These are phyloP conservation scores for Equus quagga DNA, from an alignment of 2,113 vertebrate genomes.

Conservation along the genomic window DNA sequence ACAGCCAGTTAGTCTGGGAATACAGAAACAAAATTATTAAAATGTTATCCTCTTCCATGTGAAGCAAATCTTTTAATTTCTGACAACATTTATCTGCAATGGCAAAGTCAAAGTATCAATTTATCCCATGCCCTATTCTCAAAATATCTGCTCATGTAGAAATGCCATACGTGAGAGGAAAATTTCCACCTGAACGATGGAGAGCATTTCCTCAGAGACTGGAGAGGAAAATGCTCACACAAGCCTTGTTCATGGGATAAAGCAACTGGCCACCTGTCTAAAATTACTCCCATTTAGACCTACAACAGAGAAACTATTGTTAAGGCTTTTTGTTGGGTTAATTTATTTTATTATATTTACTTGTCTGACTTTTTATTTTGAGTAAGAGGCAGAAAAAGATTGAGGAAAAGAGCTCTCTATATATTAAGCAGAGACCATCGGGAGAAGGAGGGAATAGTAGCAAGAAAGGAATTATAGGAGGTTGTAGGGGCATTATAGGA, in stretches of 20 bases:
- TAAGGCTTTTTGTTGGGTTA: background rate
- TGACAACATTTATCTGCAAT: background rate
- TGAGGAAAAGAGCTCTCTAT: background rate
- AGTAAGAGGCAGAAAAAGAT: background rate
- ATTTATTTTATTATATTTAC: background rate
- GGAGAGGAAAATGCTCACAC: background rate
- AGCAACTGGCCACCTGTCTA: background rate
- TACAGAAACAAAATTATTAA: background rate
- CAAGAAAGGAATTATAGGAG: background rate
- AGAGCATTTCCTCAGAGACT: background rate
- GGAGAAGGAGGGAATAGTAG: background rate
- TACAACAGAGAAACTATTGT: background rate
- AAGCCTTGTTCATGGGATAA: background rate
- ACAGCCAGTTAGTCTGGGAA: background rate
- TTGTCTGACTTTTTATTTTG: background rate
- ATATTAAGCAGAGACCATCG: background rate
- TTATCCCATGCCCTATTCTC: background rate
- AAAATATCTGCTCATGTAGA: background rate
- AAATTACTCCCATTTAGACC: background rate
- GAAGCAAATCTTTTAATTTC: background rate
- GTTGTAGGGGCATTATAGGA: background rate
- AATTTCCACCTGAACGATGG: background rate
- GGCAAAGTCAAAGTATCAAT: background rate
- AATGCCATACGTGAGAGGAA: background rate
- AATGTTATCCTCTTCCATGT: background rate